These are phyloP conservation scores for Bilobella aurantiaca DNA, from an alignment of 1,140 invertebrate species.

Conservation along the genomic window DNA sequence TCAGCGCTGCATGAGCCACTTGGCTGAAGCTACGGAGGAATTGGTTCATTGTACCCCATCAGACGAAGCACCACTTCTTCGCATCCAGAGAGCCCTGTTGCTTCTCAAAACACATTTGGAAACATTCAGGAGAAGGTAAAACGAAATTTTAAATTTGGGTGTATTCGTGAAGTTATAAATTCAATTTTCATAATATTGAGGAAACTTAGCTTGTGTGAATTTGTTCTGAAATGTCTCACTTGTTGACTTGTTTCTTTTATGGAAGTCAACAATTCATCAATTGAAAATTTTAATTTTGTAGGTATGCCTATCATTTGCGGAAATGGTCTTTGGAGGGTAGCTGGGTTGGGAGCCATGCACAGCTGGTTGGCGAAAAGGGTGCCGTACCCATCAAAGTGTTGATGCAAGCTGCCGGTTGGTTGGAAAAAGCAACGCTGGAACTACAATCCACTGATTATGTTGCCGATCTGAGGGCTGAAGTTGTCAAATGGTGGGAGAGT, in stretches of 20 bases:
- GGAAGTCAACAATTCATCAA: not conserved
- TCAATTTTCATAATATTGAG: too few relatives aligned
- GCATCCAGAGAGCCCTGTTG: conserved; percentile 77
- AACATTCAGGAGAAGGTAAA: conserved; percentile 66
- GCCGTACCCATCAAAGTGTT: conserved; percentile 56
- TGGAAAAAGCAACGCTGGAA: conserved; percentile 62
- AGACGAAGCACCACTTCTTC: conserved; percentile 69
- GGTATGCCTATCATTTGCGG: conserved; percentile 73
- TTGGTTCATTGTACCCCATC: conserved; percentile 44
- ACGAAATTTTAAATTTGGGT: conserved; percentile 37
- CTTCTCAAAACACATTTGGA: conserved; percentile 84
- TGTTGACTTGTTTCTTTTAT: too few relatives aligned
- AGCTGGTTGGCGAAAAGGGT: conserved; percentile 48
- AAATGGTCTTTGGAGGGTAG: conserved; percentile 71
- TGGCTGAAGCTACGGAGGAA: conserved; percentile 65
- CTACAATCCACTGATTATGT: conserved; percentile 71
- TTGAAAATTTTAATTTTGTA: conserved; percentile 36
- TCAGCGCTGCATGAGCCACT: conserved; percentile 77
- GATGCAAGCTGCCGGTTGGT: conserved; percentile 72
- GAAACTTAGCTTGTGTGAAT: too few relatives aligned
- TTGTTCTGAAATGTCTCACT: too few relatives aligned
- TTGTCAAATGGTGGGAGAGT: conserved; percentile 82
- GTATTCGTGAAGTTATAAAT: too few relatives aligned
- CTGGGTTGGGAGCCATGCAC: conserved; percentile 58
- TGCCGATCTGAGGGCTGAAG: conserved; percentile 80